A percentile compares a stretch with the other conserved stretches of the same genome.
phyloP scores from a whole-genome alignment of 2,797 vertebrate genomes.

The Cetoscarus ocellatus region DNA sequence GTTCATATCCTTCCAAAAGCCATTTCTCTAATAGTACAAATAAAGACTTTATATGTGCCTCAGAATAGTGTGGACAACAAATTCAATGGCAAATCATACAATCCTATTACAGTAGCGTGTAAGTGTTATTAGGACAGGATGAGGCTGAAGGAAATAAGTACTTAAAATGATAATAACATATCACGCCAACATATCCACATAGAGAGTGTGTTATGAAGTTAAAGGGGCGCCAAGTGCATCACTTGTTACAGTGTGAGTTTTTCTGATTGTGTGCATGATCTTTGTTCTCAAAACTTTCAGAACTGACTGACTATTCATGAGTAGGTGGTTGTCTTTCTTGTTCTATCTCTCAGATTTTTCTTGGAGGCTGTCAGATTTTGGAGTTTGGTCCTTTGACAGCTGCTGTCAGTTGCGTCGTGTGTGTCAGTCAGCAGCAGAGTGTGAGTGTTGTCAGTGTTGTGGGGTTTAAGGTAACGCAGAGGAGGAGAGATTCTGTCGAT shows the following conservation, averaged over 20 bases:
- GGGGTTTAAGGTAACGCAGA: constrained; percentile 55
- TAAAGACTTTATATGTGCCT: constrained; percentile 45
- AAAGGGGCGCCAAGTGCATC: constrained; percentile 23
- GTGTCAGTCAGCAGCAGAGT: constrained; percentile 48
- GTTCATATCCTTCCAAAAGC: constrained; percentile 37
- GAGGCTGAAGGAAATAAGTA: constrained; percentile 48
- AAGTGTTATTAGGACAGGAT: constrained; percentile 45
- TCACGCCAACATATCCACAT: constrained; percentile 42
- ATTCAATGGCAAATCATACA: constrained; percentile 48
- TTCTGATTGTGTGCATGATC: constrained; percentile 32
- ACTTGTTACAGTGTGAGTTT: constrained; percentile 32
- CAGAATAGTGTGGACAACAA: constrained; percentile 50
- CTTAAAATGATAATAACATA: constrained; percentile 45
- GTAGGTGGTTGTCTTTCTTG: constrained; percentile 38
- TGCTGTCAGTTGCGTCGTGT: constrained; percentile 49
- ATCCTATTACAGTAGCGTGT: constrained; percentile 46
- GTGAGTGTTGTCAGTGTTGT: constrained; percentile 40
- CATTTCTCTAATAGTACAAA: constrained; percentile 28
- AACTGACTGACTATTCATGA: constrained; percentile 28
- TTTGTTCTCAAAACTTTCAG: constrained; percentile 28
- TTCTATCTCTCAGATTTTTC: constrained; percentile 28
- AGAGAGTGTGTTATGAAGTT: constrained; percentile 42
- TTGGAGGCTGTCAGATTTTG: constrained; percentile 35
- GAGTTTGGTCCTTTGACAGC: constrained; percentile 49
- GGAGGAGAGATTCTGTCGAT: constrained; percentile 56